phyloP scores from a whole-genome alignment of 2,888 invertebrate genomes.

The Alentia gelatinosa region DNA sequence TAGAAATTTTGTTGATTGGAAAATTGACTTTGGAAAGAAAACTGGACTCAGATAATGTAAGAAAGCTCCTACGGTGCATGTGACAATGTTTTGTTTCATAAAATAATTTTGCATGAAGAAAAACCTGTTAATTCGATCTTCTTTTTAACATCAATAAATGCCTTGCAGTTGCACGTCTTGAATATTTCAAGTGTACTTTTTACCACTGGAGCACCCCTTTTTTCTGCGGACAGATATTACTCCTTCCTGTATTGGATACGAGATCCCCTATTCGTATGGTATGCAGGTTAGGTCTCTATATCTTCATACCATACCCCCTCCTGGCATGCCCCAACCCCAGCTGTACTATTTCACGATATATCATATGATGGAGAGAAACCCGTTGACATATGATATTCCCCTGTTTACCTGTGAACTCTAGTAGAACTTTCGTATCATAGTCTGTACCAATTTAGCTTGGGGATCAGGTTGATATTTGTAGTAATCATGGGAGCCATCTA shows the following conservation, averaged over 20 bases:
- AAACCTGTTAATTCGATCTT: slow-evolving; percentile 11
- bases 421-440: neutral
- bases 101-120: slow-evolving; percentile 42
- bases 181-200: neutral
- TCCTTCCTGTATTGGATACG: neutral
- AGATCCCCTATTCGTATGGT: neutral
- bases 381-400: slow-evolving; percentile 18
- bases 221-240: neutral
- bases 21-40: slow-evolving; percentile 2
- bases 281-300: neutral
- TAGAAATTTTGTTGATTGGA: neutral
- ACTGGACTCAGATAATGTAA: slow-evolving; percentile 18
- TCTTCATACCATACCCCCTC: neutral
- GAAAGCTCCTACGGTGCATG: slow-evolving; percentile 43
- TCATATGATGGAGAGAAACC: neutral
- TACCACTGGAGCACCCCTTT: slow-evolving; percentile 10
- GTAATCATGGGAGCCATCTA: neutral
- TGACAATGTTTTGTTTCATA: slow-evolving; percentile 29
- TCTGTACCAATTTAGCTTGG: neutral
- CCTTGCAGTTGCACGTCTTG: slow-evolving; percentile 41
- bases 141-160: slow-evolving; percentile 13
- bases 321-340: slow-evolving; percentile 5
- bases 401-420: slow-evolving; percentile 4
- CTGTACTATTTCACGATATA: neutral
- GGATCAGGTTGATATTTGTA: no score